Base-by-base conservation (phyloP, 64 coral and sea anemone species). In the Orbicella faveolata region DNA sequence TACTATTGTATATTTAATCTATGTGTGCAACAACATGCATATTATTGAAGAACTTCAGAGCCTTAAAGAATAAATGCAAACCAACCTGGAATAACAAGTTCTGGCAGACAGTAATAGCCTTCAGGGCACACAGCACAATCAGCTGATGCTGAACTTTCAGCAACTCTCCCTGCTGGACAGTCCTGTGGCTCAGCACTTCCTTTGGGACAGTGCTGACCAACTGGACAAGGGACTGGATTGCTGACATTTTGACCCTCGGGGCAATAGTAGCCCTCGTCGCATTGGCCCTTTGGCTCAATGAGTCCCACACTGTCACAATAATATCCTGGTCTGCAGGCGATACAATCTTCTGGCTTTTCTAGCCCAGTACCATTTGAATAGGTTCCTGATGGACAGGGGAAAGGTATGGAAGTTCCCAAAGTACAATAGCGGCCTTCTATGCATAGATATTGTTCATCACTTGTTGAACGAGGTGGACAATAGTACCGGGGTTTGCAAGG, bases 261-360 rank as follows among this genome's bases (percentile, higher is more conserved):
- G 66, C 97, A 99, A 57, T 89, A 99, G 63, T 80, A 99, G 1
- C 97, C 91, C 74, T 78, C 52, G 52, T 92, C 79, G 52, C 97
- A 99, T 53, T 90, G 74, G n/a, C n/a, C 94, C 36, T 93, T 99
- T 34, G 97, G 97, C 18, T 87, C 75, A 67, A 75, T 80, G 19
- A 99, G 85, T 16, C 97, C 97, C 77, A 18, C 23, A 20, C 84
- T 81, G 76, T 99, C 97, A 75, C 97, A 99, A 86, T 89, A 99
- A 79, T 92, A 96, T 1, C 97, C 97, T 44, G 88, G 67, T 9
- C 77, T 83, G 63, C 97, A 99, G 4, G 75, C 72, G 4, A 62
- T 94, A 77, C 97, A 99, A 16, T 95, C 83, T 9, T 37, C 68
- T 36, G 88, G 90, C 77, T 87, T 76, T 36, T 81, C 85, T 20